These are phyloP conservation scores for Mastomys coucha DNA, from an alignment of 2,113 vertebrate genomes.

Conservation along the genomic window DNA sequence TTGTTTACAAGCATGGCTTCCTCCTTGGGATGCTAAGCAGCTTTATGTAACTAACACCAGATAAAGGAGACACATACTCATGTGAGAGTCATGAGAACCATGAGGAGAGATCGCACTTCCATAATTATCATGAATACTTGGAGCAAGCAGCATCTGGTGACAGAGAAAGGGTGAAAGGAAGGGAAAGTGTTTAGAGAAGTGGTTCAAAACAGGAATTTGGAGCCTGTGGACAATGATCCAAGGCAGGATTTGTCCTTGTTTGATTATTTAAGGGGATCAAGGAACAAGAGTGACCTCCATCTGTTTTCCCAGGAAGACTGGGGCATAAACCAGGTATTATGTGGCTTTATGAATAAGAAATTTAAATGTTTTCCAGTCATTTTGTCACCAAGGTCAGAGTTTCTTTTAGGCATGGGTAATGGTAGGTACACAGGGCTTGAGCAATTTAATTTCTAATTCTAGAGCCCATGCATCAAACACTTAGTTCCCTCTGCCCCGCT, in stretches of 20 bases:
- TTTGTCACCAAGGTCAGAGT: neutral
- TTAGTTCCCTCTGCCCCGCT: neutral
- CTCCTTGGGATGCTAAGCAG: neutral
- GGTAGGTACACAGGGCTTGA: neutral
- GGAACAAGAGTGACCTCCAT: conserved; percentile 24
- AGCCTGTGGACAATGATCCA: neutral
- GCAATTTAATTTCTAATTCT: neutral
- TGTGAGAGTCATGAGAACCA: neutral
- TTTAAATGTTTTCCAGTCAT: neutral
- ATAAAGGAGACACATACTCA: neutral
- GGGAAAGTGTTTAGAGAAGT: neutral
- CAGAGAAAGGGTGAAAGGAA: neutral
- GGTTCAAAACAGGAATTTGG: conserved; percentile 11
- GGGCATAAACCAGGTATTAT: neutral
- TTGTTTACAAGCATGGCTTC: neutral
- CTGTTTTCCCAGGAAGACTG: neutral
- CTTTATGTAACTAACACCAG: neutral
- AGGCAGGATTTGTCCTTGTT: conserved; percentile 3
- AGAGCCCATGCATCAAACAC: neutral
- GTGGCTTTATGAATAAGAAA: neutral
- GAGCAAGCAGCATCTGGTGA: neutral
- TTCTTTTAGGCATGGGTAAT: conserved; percentile 11
- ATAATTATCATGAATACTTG: neutral
- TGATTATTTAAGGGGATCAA: conserved; percentile 55
- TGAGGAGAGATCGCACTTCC: neutral